Base-by-base conservation (phyloP, 2,113 vertebrate genomes). In the Gallinago paraguaiae region DNA sequence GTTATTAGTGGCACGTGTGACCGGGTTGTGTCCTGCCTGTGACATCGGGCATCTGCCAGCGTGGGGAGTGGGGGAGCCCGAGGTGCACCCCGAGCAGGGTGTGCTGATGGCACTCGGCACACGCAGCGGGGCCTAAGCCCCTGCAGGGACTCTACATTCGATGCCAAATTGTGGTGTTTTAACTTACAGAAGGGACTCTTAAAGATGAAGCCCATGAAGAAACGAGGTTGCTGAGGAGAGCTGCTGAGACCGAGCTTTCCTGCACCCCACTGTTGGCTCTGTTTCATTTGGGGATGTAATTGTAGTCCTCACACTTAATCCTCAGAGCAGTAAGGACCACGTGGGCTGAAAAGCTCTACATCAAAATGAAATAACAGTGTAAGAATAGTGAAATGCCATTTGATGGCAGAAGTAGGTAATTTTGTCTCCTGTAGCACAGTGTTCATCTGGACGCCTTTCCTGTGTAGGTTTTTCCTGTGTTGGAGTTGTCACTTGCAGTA, bases 21-120 rank as follows among this genome's bases (percentile, higher is more conserved):
- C 43, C 37, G 13, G 23, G n/a, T 25, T 7, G 45, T 48, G 57
- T 63, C 63, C 56, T n/a, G 17, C 5, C 0, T 37, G 30, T 1
- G 8, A 31, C 57, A n/a, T 24, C 43, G 65, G 50, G 37, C 10
- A 27, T 59, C 39, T 17, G 64, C 57, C 57, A 56, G 28, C 2
- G 0, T 8, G 10, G 28, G 1, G 1, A 65, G 22, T 23, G 12
- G 41, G 39, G 30, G 39, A 71, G 27, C 22, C n/a, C n/a, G n/a
- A 45, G n/a, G 48, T 69, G 8, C 39, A 39, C 28, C 23, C 35
- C 25, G 57, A 56, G 25, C 1, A 1, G 50, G 16, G 37, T 11
- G 7, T 39, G 8, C 27, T 23, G 39, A 18, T 4, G 3, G 43
- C 33, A 24, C 33, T 39, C 37, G 28, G 37, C 43, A 28, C 20